Evolutionary conservation across 2,888 invertebrate genomes (phyloP), one percentile per base, ranked within the genome.

Genomic region (Ischnura elegans): DNA sequence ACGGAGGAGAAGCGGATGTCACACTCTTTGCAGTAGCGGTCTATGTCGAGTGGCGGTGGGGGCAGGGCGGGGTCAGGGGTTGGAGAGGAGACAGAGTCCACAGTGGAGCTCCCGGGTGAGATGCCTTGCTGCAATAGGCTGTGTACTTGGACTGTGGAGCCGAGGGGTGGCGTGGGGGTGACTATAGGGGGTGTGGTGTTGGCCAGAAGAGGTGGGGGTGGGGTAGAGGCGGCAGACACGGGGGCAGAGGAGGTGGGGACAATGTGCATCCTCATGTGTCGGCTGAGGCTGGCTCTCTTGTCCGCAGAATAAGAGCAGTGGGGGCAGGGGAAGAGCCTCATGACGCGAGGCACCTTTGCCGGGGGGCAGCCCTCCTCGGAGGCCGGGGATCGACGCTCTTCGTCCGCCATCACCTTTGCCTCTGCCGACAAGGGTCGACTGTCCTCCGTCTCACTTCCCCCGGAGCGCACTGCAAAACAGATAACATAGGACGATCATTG

Each of bases 231-330:
- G 36, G 95, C 95, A 0, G 98, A 98, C 0, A 98, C 97, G 2
- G 98, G 36, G 87, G 87, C 29, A n/a, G 66, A 25, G 61, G 61
- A n/a, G 0, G 43, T 42, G 13, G 43, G 61, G 16, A 61, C 90
- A 1, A 61, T 98, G 96, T 99, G 99, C 98, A 98, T 98, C 94
- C 98, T 97, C 98, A 99, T 98, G 96, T 99, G 99, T n/a, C 99
- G 97, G 96, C 99, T 99, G 94, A 99, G 97, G 95, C 98, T 99
- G 90, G 99, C 98, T 96, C 98, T 98, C 96, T 99, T 99, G 96
- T 99, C 99, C 3, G 99, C 98, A 95, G 98, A 98, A 96, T 99
- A 99, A 43, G 98, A 98, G 96, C 99, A 99, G 95, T 98, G 98
- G 0, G 98, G 98, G 96, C 99, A 99, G 16, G 98, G 97, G 96